Evolutionary conservation across 2,797 vertebrate genomes (phyloP).

Genomic region (Rhabdophis nuchalis): DNA sequence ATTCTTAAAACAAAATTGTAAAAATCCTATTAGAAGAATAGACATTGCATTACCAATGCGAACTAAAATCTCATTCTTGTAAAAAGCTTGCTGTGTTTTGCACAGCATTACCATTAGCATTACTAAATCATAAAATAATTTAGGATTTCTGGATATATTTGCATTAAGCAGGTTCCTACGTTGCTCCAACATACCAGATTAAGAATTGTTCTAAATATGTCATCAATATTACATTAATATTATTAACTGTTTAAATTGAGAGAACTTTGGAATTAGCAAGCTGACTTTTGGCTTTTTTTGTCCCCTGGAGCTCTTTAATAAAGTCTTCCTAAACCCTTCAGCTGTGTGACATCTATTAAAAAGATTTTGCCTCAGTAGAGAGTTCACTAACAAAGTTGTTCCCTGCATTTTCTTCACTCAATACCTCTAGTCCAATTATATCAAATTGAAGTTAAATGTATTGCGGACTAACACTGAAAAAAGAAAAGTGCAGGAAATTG

Average conservation of each 20-base stretch:
- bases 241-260: not conserved
- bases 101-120: not conserved
- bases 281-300: not conserved
- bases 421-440: not conserved
- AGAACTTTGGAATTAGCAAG: not conserved
- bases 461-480: not conserved
- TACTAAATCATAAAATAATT: not conserved
- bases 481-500: not conserved
- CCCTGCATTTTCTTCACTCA: not conserved
- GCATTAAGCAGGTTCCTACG: not conserved
- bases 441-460: not conserved
- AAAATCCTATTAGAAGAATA: not conserved
- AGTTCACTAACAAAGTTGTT: not conserved
- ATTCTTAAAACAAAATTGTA: not conserved
- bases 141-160: not conserved
- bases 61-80: not conserved
- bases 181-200: not conserved
- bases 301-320: not conserved
- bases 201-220: not conserved
- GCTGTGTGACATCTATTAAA: not conserved
- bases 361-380: not conserved
- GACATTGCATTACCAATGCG: not conserved
- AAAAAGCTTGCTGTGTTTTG: not conserved
- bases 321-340: not conserved
- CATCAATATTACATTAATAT: not conserved